phyloP scores from a whole-genome alignment of 37 sponge, comb jelly and placozoan genomes.

The Dysidea cf. avara region DNA sequence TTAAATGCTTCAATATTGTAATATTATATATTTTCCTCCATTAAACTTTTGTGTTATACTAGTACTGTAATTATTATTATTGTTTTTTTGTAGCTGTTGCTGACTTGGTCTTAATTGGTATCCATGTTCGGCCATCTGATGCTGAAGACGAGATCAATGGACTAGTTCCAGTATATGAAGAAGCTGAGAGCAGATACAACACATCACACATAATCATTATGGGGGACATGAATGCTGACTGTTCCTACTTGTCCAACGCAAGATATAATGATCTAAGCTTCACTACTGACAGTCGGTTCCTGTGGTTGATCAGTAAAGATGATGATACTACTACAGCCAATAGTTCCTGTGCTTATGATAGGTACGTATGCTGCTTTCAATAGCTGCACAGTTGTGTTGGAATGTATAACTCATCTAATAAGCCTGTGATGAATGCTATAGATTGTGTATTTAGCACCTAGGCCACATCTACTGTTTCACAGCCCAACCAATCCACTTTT shows the following conservation, averaged over 20 bases:
- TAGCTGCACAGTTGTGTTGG: too few species aligned
- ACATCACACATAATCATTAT: conserved; percentile 50
- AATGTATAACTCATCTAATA: too few species aligned
- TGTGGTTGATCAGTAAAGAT: conserved; percentile 63
- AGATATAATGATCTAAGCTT: conserved; percentile 46
- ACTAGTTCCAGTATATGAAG: conserved; percentile 64
- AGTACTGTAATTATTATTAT: too few species aligned
- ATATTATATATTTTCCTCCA: too few species aligned
- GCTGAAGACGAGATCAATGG: conserved; percentile 69
- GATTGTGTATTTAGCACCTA: too few species aligned
- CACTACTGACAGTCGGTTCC: conserved; percentile 63
- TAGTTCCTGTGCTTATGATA: conserved; percentile 90
- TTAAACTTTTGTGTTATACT: too few species aligned
- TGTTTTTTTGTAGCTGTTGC: conserved; percentile 21
- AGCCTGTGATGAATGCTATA: too few species aligned
- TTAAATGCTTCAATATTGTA: too few species aligned
- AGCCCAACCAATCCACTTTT: too few species aligned
- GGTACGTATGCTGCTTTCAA: too few species aligned
- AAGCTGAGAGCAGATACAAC: conserved; percentile 14
- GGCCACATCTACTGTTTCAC: too few species aligned
- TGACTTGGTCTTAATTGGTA: conserved; percentile 73
- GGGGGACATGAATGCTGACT: conserved; percentile 97
- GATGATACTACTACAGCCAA: conserved; percentile 72
- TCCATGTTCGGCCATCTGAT: conserved; percentile 71
- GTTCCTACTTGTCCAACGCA: conserved; percentile 64